Base-by-base conservation (phyloP, 2,113 vertebrate species). In the Enhydra lutris region DNA sequence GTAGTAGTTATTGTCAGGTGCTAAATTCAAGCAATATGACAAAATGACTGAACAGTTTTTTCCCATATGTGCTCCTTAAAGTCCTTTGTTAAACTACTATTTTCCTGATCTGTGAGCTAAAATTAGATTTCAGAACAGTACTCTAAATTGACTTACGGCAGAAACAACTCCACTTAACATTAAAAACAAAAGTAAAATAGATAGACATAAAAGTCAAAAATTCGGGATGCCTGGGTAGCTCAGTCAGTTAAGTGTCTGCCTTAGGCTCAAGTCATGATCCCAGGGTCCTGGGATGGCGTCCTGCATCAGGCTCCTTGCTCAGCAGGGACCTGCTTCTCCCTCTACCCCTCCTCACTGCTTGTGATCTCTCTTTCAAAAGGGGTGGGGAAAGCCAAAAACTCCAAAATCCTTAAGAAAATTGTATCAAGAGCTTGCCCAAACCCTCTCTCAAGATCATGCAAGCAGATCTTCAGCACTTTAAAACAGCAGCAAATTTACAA, bases 401-500 rank as follows among this genome's bases (percentile, higher is more conserved):
- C 57, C 57, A 76, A 93, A 97, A 79, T 84, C 13, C 42, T 69
- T 96, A 73, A 93, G 23, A 85, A 23, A 92, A 67, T 87, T 84
- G 26, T 2, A 96, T 34, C 17, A 94, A 82, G 84, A 90, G 57
- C 78, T 91, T 92, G 69, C 91, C 65, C 76, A 94, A 95, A 85
- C n/a, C 50, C 87, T 92, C 74, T 97, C 65, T 93, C 47, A 92
- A 88, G 61, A 92, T 79, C 73, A 97, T 57, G 34, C 67, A 89
- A 52, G 71, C 50, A 52, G 23, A 94, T 93, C 50, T 81, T 94
- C 24, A 92, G 52, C 55, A 91, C 80, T 84, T 94, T 91, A 89
- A 39, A 98, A 94, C 15, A 96, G 76, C 63, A 97, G 94, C 69
- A 80, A 96, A 71, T 34, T 92, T 97, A 96, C 63, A 97, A 42